phyloP scores from a whole-genome alignment of 2,888 invertebrate genomes.

The Parelbella ahira region DNA sequence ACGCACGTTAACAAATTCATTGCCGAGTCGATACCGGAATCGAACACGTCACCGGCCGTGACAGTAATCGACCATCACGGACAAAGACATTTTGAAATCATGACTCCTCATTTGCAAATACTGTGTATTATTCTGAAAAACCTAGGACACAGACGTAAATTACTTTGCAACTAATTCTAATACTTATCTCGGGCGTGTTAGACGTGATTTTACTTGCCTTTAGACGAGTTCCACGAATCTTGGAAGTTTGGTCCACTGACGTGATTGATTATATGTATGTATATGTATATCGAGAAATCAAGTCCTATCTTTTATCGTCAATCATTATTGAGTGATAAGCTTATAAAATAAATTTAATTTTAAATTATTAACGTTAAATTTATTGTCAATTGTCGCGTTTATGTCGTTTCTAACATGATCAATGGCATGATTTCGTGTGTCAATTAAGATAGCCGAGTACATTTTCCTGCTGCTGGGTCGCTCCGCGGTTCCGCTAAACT shows the following conservation, averaged over 20 bases:
- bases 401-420: slow-evolving; percentile 10
- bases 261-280: slow-evolving; percentile 9
- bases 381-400: slow-evolving; percentile 9
- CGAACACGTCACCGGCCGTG: slow-evolving; percentile 18
- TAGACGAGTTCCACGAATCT: not conserved
- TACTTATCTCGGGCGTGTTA: slow-evolving; percentile 1
- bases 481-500: slow-evolving; percentile 47
- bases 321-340: no score
- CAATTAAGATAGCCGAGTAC: slow-evolving; percentile 20
- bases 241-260: not conserved
- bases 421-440: slow-evolving; percentile 8
- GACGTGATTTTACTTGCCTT: slow-evolving; percentile 6
- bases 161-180: slow-evolving; percentile 3
- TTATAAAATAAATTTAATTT: no score
- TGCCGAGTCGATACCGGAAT: slow-evolving; percentile 1
- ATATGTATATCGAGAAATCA: no score
- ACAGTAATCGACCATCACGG: slow-evolving; percentile 17
- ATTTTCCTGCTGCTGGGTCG: slow-evolving; percentile 55
- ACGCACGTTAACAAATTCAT: slow-evolving; percentile 1
- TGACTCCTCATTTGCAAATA: slow-evolving; percentile 8
- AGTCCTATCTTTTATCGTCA: no score
- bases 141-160: not conserved
- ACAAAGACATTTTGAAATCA: slow-evolving; percentile 19
- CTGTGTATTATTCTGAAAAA: slow-evolving; percentile 7
- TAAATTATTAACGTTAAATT: no score